These are phyloP conservation scores for Cosmia pyralina DNA, from an alignment of 2,888 invertebrate genomes.

Conservation along the genomic window DNA sequence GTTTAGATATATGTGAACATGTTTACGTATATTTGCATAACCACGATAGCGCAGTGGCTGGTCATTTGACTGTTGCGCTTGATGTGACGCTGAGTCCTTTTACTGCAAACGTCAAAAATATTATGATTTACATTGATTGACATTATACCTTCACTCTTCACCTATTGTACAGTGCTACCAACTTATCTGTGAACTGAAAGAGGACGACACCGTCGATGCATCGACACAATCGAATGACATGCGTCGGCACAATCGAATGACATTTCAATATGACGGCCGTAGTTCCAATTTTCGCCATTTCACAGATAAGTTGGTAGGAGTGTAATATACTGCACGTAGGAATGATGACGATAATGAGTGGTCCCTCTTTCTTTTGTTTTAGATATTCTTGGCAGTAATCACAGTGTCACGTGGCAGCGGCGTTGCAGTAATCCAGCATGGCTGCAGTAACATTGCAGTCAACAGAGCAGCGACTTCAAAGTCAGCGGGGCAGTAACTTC, in stretches of 20 bases:
- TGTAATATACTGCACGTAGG: too few relatives aligned
- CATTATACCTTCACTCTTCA: neutral
- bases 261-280: too few relatives aligned
- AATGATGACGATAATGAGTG: neutral
- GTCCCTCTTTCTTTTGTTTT: constrained; percentile 20
- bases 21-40: constrained; percentile 25
- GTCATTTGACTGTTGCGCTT: constrained; percentile 3
- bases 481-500: neutral
- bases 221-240: too few relatives aligned
- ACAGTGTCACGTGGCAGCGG: neutral
- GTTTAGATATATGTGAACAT: constrained; percentile 14
- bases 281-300: too few relatives aligned
- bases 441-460: neutral
- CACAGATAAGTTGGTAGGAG: too few relatives aligned
- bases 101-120: neutral
- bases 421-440: neutral
- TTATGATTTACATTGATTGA: neutral
- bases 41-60: neutral
- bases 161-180: neutral
- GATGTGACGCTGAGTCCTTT: neutral
- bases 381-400: neutral
- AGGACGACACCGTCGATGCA: too few relatives aligned
- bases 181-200: too few relatives aligned
- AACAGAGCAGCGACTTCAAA: neutral
- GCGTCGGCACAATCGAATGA: too few relatives aligned